Evolutionary conservation across 2,113 vertebrate species (phyloP), one percentile per base, ranked within the genome.

Genomic region (Stigmatopora argus): DNA sequence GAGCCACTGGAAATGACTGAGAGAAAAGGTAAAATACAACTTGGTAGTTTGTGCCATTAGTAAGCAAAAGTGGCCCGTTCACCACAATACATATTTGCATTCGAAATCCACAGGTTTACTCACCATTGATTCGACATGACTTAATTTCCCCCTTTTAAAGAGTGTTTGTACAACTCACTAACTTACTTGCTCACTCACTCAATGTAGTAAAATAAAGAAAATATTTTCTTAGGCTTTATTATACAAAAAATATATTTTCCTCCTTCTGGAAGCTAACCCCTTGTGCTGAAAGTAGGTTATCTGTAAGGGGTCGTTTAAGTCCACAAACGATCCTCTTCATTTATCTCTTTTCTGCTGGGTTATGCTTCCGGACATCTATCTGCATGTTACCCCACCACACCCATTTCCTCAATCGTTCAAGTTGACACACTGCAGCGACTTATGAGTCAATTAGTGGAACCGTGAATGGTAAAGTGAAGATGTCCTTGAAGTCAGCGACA

Each of bases 401-500:
- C 35, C 23, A 15, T 35, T 46, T 34, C 14, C 55, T 53, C 4
- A 23, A 26, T 8, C n/a, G 51, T 14, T 21, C 18, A 52, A 52
- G n/a, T 53, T 53, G 51, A 53, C 21, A 53, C 51, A 26, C 4
- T 53, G 3, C 21, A 53, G 51, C 21, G 51, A 23, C 51, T 53
- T 23, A 23, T 53, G 51, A 53, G 8, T 53, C 51, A 53, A 23
- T 23, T 53, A 26, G 1, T 19, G 12, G 68, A 52, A 72, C 64
- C 26, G 2, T 31, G 18, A 56, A 74, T 71, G 73, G 83, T 45
- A 62, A 78, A 63, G 62, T 90, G 85, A 91, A 88, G 81, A 91
- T 89, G 89, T 84, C 69, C 80, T 78, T 83, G 78, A 88, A 79
- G 64, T 21, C 79, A 55, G 55, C 61, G 52, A 89, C 83, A 88